Conservation (phyloP, 2,797 vertebrate species). For the Jordanella pulchra region DNA sequence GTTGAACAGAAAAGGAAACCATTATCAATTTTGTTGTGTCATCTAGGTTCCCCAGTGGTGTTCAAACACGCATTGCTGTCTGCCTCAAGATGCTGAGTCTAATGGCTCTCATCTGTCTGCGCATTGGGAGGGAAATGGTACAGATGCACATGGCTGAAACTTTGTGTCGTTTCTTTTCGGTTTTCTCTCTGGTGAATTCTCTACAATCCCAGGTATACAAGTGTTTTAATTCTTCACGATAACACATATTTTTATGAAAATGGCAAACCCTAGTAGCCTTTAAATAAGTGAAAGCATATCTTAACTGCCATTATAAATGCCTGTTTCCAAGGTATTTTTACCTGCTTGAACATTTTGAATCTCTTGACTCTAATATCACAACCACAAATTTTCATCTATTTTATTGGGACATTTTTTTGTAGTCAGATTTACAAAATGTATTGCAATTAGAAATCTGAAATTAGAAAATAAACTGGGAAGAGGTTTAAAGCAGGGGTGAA, state of each 20-base stretch:
- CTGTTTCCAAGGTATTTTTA: neutral
- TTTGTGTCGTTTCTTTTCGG: slow-evolving; percentile 87
- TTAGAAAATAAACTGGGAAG: neutral
- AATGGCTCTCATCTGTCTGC: slow-evolving; percentile 93
- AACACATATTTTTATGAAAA: neutral
- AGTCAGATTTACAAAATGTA: neutral
- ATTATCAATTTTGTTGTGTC: slow-evolving; percentile 24
- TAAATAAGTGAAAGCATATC: neutral
- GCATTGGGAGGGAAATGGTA: slow-evolving; percentile 98
- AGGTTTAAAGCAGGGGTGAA: neutral
- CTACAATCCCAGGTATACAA: slow-evolving; percentile 85
- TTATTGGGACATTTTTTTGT: neutral
- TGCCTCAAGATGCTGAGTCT: slow-evolving; percentile 95
- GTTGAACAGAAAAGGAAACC: slow-evolving; percentile 18
- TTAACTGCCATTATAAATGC: neutral
- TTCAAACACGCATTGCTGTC: slow-evolving; percentile 90
- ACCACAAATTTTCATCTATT: neutral
- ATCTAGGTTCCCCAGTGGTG: slow-evolving; percentile 92
- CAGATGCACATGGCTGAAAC: slow-evolving; percentile 94
- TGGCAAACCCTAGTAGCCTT: neutral
- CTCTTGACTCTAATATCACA: neutral
- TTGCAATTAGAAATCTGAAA: neutral
- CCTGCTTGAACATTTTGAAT: neutral
- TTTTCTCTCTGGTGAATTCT: slow-evolving; percentile 87
- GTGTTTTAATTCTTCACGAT: neutral